Evolutionary conservation across 2,888 invertebrate species (phyloP), one percentile per base, ranked within the genome.

Genomic region (Nasonovia ribisnigri): DNA sequence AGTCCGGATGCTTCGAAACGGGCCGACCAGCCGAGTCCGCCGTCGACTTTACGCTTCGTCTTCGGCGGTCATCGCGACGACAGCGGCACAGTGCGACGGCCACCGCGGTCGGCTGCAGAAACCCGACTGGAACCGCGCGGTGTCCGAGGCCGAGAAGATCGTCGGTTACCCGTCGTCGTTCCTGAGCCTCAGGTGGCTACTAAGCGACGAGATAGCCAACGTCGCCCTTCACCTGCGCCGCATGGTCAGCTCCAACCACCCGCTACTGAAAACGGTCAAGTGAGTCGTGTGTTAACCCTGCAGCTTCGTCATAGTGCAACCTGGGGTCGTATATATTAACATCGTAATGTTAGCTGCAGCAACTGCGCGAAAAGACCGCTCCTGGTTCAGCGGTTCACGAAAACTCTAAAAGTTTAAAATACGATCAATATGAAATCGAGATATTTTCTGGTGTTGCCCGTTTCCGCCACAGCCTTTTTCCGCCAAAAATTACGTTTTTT

Each of bases 141-240:
- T 99, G 16, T 98, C 98, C 95, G 98, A 99, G 95, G 99, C 99
- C n/a, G 99, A 99, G 96, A 98, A 98, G 96, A 98, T 99, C 95
- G 99, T 99, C 84, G 99, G 99, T 4, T 99, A 99, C 96, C 98
- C 99, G 24, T 99, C 99, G 24, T 99, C 99, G 13, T 99, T 99
- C 96, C 96, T 99, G 92, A 99, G 98, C 95, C 96, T 99, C 43
- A 97, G 99, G 94, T 99, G 98, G 98, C 96, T 99, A n/a, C 96
- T 99, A 60, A 99, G 98, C 96, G 99, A 99, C 96, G 99, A 99
- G 96, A 98, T 99, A 94, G 98, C 99, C 0, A 99, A 99, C 96
- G 98, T 99, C 92, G 99, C 99, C 0, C 96, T 98, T 90, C 98
- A 99, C 95, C 96, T 99, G 94, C 97, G 98, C 95, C 99, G 98